Conservation (phyloP, 2,888 invertebrate species). For the Colostygia pectinataria region DNA sequence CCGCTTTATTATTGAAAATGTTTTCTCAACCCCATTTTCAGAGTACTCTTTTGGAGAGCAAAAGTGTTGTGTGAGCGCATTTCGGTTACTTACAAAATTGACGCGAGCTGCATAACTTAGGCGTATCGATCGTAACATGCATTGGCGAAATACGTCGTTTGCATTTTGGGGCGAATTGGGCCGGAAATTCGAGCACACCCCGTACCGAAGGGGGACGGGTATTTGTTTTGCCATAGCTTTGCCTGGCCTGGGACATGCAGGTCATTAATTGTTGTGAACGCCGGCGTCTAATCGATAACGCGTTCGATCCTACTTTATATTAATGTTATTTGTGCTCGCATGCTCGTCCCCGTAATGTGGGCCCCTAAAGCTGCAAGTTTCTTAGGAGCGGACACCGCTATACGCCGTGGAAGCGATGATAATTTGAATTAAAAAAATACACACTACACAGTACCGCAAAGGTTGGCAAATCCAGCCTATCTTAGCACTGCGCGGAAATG, state of each 20-base stretch:
- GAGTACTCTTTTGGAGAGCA: too few relatives aligned
- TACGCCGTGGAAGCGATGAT: too few relatives aligned
- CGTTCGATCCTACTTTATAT: constrained; percentile 83
- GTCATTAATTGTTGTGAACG: constrained; percentile 83
- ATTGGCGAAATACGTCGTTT: constrained; percentile 27
- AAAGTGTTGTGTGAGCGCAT: too few relatives aligned
- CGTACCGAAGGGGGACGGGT: constrained; percentile 73
- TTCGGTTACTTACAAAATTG: constrained; percentile 13
- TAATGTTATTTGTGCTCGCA: constrained; percentile 80
- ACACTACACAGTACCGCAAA: too few relatives aligned
- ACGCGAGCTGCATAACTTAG: constrained; percentile 19
- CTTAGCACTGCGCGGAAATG: too few relatives aligned
- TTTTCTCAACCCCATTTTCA: too few relatives aligned
- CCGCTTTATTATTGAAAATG: too few relatives aligned
- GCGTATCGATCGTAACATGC: constrained; percentile 21
- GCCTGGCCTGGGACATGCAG: constrained; percentile 80
- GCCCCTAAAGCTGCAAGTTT: constrained; percentile 21
- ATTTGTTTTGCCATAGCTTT: constrained; percentile 83
- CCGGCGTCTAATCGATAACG: constrained; percentile 80
- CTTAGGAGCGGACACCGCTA: neutral
- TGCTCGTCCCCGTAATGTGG: constrained; percentile 46
- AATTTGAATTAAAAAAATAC: too few relatives aligned
- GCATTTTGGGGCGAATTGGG: constrained; percentile 28
- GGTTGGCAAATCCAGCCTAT: too few relatives aligned
- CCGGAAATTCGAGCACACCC: constrained; percentile 46